phyloP scores from a whole-genome alignment of 2,888 invertebrate genomes.

The Anoplius nigerrimus region DNA sequence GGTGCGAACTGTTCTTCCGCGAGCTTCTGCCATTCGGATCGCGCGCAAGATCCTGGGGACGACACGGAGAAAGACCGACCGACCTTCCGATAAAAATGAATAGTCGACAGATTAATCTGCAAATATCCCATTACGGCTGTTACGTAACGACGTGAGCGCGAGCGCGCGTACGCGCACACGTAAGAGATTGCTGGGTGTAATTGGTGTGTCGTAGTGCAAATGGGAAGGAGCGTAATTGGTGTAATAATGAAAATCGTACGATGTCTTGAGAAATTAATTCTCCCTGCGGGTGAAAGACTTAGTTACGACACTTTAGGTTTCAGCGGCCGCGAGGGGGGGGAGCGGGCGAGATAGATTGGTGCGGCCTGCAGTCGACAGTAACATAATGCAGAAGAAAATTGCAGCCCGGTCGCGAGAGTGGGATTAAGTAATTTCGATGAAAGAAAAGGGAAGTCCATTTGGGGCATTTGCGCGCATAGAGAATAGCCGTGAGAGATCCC shows the following conservation, averaged over 20 bases:
- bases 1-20: no score
- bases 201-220: not conserved
- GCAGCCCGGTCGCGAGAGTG: constrained; percentile 29
- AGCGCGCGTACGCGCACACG: not conserved
- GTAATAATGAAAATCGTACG: constrained; percentile 33
- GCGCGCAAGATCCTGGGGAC: not conserved
- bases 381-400: constrained; percentile 44
- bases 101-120: not conserved
- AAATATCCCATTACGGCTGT: not conserved
- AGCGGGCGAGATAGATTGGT: not conserved
- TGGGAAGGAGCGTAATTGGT: constrained; percentile 15
- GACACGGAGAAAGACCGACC: not conserved
- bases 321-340: constrained; percentile 10
- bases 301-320: constrained; percentile 48
- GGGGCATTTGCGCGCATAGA: not conserved
- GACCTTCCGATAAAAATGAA: not conserved
- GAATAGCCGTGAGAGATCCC: not conserved
- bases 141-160: constrained; percentile 1
- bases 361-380: constrained; percentile 28
- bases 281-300: constrained; percentile 35
- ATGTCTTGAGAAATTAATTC: constrained; percentile 39
- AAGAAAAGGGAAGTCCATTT: constrained; percentile 22
- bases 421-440: constrained; percentile 31
- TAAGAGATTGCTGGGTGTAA: not conserved
- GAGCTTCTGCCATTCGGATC: not conserved